phyloP scores from a whole-genome alignment of 2,888 invertebrate genomes.

The Xestia c-nigrum region DNA sequence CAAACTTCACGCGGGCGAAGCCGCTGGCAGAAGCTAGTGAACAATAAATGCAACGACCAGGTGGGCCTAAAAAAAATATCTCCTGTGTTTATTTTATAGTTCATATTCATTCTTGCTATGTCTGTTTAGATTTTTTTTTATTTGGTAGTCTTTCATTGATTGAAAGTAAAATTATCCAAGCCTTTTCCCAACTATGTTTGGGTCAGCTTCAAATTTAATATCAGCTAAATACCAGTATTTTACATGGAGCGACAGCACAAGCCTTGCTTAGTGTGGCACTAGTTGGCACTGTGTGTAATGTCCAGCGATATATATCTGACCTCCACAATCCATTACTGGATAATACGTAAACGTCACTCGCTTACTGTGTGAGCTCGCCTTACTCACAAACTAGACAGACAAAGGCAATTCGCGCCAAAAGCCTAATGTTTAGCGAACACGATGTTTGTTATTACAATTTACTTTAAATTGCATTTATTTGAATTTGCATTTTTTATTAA shows the following conservation, averaged over 20 bases:
- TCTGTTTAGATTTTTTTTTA: too few relatives aligned
- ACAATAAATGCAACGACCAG: too few relatives aligned
- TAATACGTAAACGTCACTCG: background rate
- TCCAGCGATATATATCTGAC: too few relatives aligned
- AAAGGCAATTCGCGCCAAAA: slow-evolving; percentile 47
- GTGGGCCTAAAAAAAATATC: too few relatives aligned
- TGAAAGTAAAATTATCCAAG: too few relatives aligned
- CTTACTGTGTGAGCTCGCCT: slow-evolving; percentile 25
- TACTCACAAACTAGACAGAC: slow-evolving; percentile 40
- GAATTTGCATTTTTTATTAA: slow-evolving; percentile 37
- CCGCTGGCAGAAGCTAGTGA: too few relatives aligned
- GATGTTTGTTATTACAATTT: slow-evolving; percentile 42
- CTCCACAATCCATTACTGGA: background rate
- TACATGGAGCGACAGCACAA: slow-evolving; percentile 1
- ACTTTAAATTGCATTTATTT: slow-evolving; percentile 37
- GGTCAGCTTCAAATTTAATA: background rate
- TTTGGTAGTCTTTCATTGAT: too few relatives aligned
- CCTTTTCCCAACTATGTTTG: background rate
- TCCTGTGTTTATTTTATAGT: too few relatives aligned
- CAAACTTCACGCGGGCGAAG: too few relatives aligned
- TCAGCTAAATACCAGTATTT: background rate
- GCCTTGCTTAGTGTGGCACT: too few relatives aligned
- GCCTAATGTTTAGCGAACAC: slow-evolving; percentile 57
- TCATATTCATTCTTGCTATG: too few relatives aligned
- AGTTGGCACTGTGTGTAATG: too few relatives aligned